Conservation (phyloP, 1,140 invertebrate genomes). For the Brachionus manjavacas region DNA sequence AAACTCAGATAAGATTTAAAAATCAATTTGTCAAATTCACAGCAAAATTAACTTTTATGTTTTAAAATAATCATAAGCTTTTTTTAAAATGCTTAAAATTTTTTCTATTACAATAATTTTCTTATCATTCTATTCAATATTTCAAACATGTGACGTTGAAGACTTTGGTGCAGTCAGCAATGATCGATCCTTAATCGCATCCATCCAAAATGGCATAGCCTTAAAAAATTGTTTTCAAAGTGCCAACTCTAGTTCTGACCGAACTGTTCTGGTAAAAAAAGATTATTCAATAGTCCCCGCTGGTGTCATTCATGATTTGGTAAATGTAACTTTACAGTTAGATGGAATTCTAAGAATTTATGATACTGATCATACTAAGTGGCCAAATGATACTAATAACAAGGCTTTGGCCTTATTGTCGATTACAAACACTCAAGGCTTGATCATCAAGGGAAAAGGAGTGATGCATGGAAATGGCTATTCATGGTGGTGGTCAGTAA, state of each 20-base stretch:
- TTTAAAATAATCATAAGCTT: too few relatives aligned
- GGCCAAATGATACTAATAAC: neutral
- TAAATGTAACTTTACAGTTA: neutral
- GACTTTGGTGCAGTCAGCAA: neutral
- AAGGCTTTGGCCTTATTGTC: neutral
- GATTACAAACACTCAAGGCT: neutral
- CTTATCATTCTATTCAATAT: neutral
- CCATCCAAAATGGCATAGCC: neutral
- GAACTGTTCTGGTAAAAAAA: neutral
- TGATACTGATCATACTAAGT: neutral
- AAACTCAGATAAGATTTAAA: too few relatives aligned
- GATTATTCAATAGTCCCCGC: neutral
- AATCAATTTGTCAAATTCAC: too few relatives aligned
- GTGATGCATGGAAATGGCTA: constrained; percentile 13
- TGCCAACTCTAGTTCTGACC: neutral
- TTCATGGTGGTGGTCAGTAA: neutral
- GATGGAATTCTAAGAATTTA: neutral
- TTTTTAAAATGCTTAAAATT: neutral
- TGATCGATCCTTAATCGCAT: neutral
- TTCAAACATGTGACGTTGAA: neutral
- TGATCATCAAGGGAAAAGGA: constrained; percentile 1
- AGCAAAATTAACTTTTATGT: too few relatives aligned
- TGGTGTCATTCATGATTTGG: neutral
- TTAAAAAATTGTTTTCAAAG: neutral
- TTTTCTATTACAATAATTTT: neutral